Percentiles rank a stretch among this genome's conserved stretches.
These are phyloP conservation scores for Caenorhabditis inopinata DNA, from an alignment of 1,140 invertebrate species.

Conservation along the genomic window DNA sequence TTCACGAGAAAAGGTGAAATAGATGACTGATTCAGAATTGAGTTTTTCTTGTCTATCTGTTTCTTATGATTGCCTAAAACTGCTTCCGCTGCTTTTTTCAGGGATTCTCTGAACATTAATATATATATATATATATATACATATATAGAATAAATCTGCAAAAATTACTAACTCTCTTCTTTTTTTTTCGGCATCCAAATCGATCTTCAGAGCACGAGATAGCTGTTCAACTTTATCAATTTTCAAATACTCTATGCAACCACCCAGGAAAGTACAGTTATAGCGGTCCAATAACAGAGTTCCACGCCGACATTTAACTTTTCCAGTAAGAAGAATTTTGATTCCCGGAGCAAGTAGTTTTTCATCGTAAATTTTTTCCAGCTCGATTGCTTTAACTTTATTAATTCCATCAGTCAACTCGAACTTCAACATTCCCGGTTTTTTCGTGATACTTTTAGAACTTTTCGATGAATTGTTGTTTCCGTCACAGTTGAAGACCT, in stretches of 20 bases:
- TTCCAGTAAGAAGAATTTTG: neutral
- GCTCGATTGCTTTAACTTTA: neutral
- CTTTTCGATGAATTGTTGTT: no score
- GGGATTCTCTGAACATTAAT: neutral
- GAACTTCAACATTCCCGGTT: neutral
- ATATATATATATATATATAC: no score
- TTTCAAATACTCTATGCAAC: neutral
- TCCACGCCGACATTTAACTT: neutral
- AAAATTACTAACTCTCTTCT: neutral
- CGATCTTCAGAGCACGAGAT: neutral
- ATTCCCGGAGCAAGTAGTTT: neutral
- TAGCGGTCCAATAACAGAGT: neutral
- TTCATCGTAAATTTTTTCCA: neutral
- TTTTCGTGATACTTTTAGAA: neutral
- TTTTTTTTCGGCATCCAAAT: neutral
- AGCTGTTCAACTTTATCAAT: slow-evolving; percentile 4
- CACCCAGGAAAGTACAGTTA: neutral
- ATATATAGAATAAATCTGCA: no score
- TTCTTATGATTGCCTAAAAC: neutral
- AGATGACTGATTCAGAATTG: neutral
- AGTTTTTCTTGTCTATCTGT: neutral
- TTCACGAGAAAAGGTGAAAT: neutral
- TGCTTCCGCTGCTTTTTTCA: neutral
- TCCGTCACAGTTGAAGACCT: neutral
- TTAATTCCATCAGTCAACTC: neutral